Percentiles rank a stretch among this genome's conserved stretches.
phyloP scores from a whole-genome alignment of 2,888 invertebrate genomes.

The Sepioteuthis lessoniana region DNA sequence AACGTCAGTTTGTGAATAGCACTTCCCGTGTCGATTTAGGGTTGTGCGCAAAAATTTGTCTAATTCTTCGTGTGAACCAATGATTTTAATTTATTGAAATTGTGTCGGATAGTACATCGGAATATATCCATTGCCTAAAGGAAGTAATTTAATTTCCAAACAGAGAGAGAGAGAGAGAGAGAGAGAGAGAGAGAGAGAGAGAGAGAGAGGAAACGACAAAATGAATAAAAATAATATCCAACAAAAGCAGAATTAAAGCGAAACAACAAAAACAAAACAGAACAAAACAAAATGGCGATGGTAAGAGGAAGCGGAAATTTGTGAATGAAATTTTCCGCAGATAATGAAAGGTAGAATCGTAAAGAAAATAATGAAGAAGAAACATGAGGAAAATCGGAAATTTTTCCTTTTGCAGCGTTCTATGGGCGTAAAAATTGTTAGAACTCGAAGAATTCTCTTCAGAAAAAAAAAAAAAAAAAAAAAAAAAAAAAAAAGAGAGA shows the following conservation, averaged over 20 bases:
- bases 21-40: not conserved
- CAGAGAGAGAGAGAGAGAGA: not conserved
- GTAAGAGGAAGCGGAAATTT: constrained; percentile 21
- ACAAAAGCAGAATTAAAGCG: not conserved
- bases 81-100: constrained; percentile 21
- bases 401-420: not conserved
- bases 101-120: not conserved
- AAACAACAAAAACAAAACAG: not conserved
- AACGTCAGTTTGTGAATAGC: not conserved
- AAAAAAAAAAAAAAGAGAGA: not conserved
- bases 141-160: not conserved
- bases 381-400: not conserved
- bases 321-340: not conserved
- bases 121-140: not conserved
- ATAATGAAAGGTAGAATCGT: not conserved
- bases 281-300: not conserved
- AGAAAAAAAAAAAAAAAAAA: not conserved
- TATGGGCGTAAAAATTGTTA: not conserved
- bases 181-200: too few relatives aligned
- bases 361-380: not conserved
- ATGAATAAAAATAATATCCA: not conserved
- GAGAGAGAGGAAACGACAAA: too few relatives aligned
- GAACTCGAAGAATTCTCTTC: not conserved
- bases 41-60: not conserved
- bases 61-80: not conserved